phyloP scores from a whole-genome alignment of 2,113 vertebrate species.

The Dasyurus viverrinus region DNA sequence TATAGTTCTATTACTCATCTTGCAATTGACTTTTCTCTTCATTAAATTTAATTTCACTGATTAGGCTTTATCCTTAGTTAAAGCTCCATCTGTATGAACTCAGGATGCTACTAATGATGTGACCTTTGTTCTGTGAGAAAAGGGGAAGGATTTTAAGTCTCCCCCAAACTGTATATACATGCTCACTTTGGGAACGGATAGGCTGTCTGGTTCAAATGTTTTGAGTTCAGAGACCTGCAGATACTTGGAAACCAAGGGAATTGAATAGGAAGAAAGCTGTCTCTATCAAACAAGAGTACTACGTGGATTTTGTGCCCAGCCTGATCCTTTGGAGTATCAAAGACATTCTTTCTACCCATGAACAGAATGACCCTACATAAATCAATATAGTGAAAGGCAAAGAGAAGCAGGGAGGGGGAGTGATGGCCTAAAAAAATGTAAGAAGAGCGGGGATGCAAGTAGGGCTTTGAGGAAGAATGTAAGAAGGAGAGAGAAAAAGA shows the following conservation, averaged over 20 bases:
- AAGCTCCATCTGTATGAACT: slow-evolving; percentile 46
- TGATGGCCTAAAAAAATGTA: slow-evolving; percentile 31
- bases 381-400: slow-evolving; percentile 57
- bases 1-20: slow-evolving; percentile 55
- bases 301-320: slow-evolving; percentile 21
- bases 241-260: slow-evolving; percentile 66
- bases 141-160: slow-evolving; percentile 53
- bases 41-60: slow-evolving; percentile 48
- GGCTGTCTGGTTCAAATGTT: slow-evolving; percentile 48
- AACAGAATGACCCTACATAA: slow-evolving; percentile 65
- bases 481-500: background rate
- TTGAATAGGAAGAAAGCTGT: slow-evolving; percentile 66
- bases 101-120: slow-evolving; percentile 56
- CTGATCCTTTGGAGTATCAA: slow-evolving; percentile 63
- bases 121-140: slow-evolving; percentile 49
- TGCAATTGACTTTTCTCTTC: slow-evolving; percentile 15
- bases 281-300: slow-evolving; percentile 67
- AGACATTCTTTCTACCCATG: slow-evolving; percentile 60
- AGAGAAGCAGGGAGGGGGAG: slow-evolving; percentile 19
- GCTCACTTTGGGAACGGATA: slow-evolving; percentile 24
- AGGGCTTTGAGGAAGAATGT: background rate
- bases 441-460: background rate
- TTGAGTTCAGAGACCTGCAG: slow-evolving; percentile 61
- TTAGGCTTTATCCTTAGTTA: slow-evolving; percentile 41
- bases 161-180: slow-evolving; percentile 9